Conservation (phyloP, 2,888 invertebrate species). For the Pterostichus madidus region DNA sequence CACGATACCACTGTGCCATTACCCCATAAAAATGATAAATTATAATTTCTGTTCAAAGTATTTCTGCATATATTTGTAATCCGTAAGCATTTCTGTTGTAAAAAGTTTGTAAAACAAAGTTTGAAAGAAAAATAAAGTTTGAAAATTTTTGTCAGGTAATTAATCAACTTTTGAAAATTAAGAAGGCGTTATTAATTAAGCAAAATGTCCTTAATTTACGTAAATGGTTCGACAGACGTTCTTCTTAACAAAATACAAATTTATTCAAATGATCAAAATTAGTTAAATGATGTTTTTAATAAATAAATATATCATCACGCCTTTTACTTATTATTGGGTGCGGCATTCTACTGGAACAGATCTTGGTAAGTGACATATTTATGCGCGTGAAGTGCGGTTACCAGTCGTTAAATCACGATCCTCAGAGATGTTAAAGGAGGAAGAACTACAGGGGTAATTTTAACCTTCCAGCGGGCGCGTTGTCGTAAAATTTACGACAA, state of each 20-base stretch:
- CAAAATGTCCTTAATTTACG: constrained; percentile 34
- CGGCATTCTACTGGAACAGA: too few species aligned
- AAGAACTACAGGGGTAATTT: too few species aligned
- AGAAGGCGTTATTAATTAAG: constrained; percentile 41
- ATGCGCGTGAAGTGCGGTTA: too few species aligned
- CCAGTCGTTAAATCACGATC: too few species aligned
- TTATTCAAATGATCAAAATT: constrained; percentile 3
- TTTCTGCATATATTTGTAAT: constrained; percentile 44
- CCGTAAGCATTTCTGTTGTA: constrained; percentile 39
- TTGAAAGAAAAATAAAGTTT: constrained; percentile 50
- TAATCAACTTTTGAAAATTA: constrained; percentile 57
- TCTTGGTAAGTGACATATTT: too few species aligned
- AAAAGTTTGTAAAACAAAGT: constrained; percentile 39
- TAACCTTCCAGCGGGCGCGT: too few species aligned
- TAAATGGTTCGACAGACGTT: constrained; percentile 23
- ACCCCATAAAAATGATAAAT: constrained; percentile 19
- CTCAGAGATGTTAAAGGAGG: too few species aligned
- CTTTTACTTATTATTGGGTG: too few species aligned
- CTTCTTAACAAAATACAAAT: not conserved
- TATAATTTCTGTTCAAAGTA: constrained; percentile 31
- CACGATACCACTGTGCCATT: too few species aligned
- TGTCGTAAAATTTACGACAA: too few species aligned
- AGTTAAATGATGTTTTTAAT: not conserved
- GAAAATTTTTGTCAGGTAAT: constrained; percentile 50
- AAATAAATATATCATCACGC: too few species aligned